phyloP scores from a whole-genome alignment of 2,113 vertebrate species.

The Notechis scutatus region DNA sequence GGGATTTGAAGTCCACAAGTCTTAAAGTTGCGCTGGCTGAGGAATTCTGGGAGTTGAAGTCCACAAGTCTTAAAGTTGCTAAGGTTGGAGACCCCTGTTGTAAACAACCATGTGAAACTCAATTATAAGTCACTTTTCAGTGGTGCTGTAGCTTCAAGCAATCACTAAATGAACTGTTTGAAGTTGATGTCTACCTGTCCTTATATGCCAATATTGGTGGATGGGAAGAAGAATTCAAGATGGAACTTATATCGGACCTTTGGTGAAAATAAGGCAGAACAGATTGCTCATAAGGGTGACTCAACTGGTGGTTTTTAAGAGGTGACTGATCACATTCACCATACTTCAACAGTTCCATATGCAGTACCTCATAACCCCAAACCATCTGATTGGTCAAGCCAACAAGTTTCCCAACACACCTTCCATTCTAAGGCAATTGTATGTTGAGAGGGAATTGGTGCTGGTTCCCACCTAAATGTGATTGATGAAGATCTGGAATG shows the following conservation, averaged over 20 bases:
- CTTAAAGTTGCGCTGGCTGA: no score
- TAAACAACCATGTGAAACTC: no score
- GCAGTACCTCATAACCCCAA: background rate
- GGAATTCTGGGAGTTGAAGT: no score
- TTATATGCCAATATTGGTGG: background rate
- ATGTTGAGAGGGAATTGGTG: background rate
- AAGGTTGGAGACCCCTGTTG: no score
- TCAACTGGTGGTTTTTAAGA: background rate
- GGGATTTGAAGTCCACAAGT: no score
- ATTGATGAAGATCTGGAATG: background rate
- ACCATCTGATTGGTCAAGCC: background rate
- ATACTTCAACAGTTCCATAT: background rate
- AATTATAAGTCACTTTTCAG: no score
- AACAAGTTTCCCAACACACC: background rate
- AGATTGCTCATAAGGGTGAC: background rate
- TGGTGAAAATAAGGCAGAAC: background rate
- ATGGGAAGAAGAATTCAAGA: background rate
- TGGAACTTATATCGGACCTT: background rate
- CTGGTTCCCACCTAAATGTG: background rate
- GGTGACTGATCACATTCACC: background rate
- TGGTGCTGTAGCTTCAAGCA: no score
- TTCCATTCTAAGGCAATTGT: background rate
- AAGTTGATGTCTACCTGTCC: no score
- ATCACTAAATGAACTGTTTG: no score
- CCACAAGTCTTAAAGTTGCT: no score